phyloP scores from a whole-genome alignment of 2,888 invertebrate genomes.

The Leptopilina drosophilae region DNA sequence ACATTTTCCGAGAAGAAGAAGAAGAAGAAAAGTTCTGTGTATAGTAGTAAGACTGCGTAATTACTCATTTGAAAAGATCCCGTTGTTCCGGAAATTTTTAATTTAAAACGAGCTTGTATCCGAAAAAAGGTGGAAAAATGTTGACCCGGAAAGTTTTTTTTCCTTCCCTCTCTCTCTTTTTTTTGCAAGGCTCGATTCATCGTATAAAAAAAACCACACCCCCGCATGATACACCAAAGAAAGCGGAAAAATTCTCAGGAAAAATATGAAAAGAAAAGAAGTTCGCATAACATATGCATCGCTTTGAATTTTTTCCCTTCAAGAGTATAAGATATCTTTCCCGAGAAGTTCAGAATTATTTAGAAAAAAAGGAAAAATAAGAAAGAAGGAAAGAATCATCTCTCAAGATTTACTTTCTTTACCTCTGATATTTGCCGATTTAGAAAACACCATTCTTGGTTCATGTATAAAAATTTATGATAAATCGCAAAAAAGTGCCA shows the following conservation, averaged over 20 bases:
- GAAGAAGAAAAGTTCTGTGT: not conserved
- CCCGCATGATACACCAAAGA: not conserved
- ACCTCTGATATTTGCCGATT: not conserved
- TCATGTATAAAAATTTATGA: not conserved
- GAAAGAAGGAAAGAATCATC: not conserved
- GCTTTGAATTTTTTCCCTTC: not conserved
- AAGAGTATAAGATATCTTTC: not conserved
- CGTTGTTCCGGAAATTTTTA: constrained; percentile 18
- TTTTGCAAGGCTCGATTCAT: not conserved
- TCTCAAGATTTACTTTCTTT: not conserved
- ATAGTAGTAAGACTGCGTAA: not conserved
- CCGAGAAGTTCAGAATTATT: not conserved
- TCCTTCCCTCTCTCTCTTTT: no score
- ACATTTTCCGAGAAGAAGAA: not conserved
- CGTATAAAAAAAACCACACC: not conserved
- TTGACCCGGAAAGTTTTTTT: constrained; percentile 13
- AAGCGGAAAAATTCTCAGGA: not conserved
- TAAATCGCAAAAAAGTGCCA: not conserved
- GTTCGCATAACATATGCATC: not conserved
- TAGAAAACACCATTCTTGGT: not conserved
- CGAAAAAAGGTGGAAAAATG: constrained; percentile 17
- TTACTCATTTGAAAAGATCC: constrained; percentile 30
- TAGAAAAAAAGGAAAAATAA: not conserved
- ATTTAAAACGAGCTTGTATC: constrained; percentile 19
- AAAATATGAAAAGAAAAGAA: not conserved